Conservation (phyloP, 2,797 vertebrate species). For the Morus bassanus region DNA sequence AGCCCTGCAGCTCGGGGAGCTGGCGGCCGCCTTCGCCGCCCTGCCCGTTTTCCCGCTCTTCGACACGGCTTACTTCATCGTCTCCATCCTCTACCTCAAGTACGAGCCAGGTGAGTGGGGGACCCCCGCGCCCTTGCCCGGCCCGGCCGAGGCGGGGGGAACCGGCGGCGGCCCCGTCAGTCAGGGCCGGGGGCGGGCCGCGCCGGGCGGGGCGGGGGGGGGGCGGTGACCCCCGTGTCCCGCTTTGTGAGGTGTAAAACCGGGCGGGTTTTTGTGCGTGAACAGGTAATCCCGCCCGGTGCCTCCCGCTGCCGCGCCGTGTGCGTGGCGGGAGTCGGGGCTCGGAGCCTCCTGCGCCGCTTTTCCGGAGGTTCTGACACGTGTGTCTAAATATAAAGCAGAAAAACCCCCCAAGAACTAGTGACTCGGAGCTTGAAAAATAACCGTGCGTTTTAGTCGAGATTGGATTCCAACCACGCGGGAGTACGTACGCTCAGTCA, state of each 20-base stretch:
- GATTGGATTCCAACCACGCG: accelerated
- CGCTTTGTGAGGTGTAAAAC: neutral
- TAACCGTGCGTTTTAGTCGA: neutral
- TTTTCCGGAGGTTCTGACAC: neutral
- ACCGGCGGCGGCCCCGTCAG: neutral
- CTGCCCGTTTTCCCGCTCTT: conserved; percentile 95
- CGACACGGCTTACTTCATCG: conserved; percentile 94
- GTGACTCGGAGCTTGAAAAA: neutral
- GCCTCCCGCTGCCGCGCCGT: too few relatives aligned
- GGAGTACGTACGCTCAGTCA: neutral
- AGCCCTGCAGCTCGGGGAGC: conserved; percentile 86
- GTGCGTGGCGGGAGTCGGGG: accelerated
- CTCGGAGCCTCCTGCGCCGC: accelerated
- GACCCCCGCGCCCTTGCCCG: neutral
- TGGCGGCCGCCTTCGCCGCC: conserved; percentile 88
- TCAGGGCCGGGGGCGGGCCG: neutral
- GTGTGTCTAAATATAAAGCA: accelerated
- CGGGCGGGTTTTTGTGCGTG: neutral
- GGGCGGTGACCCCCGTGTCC: accelerated
- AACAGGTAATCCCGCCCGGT: neutral
- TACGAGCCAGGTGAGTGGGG: conserved; percentile 92
- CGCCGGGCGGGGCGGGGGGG: neutral
- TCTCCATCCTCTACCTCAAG: conserved; percentile 97
- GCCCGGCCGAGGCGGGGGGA: neutral
- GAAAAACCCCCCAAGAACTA: neutral